These are phyloP conservation scores for Bombus haemorrhoidalis DNA, from an alignment of 1,140 invertebrate genomes.

Conservation along the genomic window DNA sequence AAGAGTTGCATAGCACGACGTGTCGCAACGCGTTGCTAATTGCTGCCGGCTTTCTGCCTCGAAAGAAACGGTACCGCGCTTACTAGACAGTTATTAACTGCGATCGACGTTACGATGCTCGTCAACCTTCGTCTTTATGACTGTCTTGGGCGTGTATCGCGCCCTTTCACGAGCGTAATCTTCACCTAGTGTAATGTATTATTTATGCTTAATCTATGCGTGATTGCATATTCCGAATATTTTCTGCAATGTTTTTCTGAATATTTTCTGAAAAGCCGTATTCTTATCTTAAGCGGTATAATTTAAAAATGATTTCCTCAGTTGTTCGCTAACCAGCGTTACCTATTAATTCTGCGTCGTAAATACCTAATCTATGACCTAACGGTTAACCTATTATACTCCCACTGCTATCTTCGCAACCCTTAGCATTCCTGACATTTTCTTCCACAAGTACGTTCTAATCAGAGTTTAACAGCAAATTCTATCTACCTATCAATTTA, in stretches of 20 bases:
- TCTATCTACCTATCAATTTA: background rate
- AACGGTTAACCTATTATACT: background rate
- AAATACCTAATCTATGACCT: background rate
- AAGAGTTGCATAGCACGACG: constrained; percentile 18
- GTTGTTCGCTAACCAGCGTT: background rate
- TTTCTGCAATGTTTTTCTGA: background rate
- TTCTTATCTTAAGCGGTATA: background rate
- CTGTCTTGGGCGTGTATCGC: constrained; percentile 49
- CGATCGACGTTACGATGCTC: constrained; percentile 55
- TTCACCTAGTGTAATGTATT: background rate
- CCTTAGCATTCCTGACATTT: background rate
- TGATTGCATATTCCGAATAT: background rate
- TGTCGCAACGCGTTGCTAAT: constrained; percentile 51
- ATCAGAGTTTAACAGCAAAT: background rate
- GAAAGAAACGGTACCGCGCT: constrained; percentile 56
- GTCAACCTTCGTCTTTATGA: constrained; percentile 51
- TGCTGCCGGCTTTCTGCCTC: constrained; percentile 13
- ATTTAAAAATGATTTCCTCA: background rate
- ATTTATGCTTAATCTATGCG: background rate
- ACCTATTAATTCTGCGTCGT: background rate
- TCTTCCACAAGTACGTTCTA: background rate
- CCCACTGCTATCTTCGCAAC: background rate
- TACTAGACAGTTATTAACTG: constrained; percentile 66
- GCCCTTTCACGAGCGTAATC: constrained; percentile 45
- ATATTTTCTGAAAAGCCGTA: background rate